A percentile compares a stretch with the other conserved stretches of the same genome.
phyloP scores from a whole-genome alignment of 2,888 invertebrate genomes.

The Atethmia centrago region DNA sequence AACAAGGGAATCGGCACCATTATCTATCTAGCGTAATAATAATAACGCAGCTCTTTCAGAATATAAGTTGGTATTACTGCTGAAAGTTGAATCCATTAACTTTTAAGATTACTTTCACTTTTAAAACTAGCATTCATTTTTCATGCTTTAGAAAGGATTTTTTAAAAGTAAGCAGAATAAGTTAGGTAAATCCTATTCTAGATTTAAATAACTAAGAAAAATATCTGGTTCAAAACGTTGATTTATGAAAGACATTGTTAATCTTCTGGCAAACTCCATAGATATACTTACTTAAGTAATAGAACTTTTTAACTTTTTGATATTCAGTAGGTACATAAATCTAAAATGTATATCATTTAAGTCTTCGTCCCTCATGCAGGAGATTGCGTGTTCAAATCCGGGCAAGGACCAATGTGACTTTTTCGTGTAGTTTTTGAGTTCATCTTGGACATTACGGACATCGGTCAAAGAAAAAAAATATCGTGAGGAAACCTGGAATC shows the following conservation, averaged over 20 bases:
- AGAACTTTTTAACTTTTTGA: background rate
- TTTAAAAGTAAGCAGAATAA: background rate
- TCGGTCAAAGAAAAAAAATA: no score
- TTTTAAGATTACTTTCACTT: conserved; percentile 28
- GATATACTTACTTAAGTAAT: background rate
- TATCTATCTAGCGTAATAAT: conserved; percentile 9
- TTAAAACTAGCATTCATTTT: background rate
- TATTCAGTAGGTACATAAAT: background rate
- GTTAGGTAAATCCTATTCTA: background rate
- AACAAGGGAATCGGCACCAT: no score
- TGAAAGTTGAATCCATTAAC: conserved; percentile 31
- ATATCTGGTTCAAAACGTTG: background rate
- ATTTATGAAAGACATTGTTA: background rate
- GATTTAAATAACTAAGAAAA: conserved; percentile 7
- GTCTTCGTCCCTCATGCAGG: no score
- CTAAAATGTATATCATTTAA: background rate
- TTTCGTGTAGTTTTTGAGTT: no score
- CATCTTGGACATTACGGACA: no score
- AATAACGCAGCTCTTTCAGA: conserved; percentile 27
- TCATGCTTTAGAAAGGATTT: background rate
- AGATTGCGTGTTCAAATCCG: no score
- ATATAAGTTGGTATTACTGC: conserved; percentile 38
- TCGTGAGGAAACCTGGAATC: no score
- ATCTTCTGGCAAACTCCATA: background rate
- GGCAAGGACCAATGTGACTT: no score